Conservation (phyloP, 2,888 invertebrate species). For the Chymomyza procnemis region DNA sequence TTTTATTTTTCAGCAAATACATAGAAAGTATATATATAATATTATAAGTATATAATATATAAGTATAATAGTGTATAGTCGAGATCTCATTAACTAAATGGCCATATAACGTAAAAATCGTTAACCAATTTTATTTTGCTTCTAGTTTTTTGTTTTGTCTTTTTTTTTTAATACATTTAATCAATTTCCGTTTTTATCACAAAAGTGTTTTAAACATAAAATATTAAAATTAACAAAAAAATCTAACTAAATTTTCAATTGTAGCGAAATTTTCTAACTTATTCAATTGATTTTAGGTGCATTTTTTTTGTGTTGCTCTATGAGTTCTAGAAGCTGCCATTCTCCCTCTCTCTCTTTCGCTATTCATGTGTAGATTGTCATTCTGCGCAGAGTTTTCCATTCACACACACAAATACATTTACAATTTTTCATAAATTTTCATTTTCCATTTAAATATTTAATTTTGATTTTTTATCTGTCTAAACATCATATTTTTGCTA, state of each 20-base stretch:
- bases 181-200: conserved; percentile 59
- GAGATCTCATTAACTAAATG: conserved; percentile 47
- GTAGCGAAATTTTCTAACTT: neutral
- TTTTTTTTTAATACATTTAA: conserved; percentile 24
- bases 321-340: neutral
- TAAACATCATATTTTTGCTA: neutral
- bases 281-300: neutral
- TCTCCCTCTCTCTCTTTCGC: too few relatives aligned
- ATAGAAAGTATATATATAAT: conserved; percentile 50
- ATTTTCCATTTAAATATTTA: neutral
- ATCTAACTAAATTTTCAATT: conserved; percentile 36
- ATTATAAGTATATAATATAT: neutral
- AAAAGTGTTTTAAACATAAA: conserved; percentile 65
- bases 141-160: too few relatives aligned
- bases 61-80: conserved; percentile 22
- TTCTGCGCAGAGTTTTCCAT: conserved; percentile 57
- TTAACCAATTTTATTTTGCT: conserved; percentile 51
- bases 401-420: neutral
- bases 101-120: conserved; percentile 34
- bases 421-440: neutral
- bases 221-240: conserved; percentile 35
- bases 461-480: neutral
- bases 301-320: neutral
- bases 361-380: conserved; percentile 56
- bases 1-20: conserved; percentile 68